Evolutionary conservation across 2,797 vertebrate species (phyloP), one percentile per base, ranked within the genome.

Genomic region (Diglossa cyanea): DNA sequence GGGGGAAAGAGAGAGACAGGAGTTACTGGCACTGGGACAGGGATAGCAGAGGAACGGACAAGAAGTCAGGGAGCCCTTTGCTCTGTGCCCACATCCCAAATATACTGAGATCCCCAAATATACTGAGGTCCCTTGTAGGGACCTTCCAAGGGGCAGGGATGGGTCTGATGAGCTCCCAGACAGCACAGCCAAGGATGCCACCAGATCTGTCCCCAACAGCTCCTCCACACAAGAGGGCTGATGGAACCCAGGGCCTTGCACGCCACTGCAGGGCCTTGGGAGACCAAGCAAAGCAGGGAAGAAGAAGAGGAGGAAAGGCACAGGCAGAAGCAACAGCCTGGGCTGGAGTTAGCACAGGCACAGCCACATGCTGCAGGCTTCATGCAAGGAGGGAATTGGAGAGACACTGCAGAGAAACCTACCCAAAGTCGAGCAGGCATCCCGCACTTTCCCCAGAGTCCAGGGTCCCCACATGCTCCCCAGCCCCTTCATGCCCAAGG

Each of bases 1-100:
- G 96, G 96, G 89, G 90, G 89, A 95, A 98, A 97, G 97, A 98
- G 96, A 98, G 96, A 98, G 95, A 96, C 26, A 97, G 97, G 88
- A 97, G 96, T 98, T 98, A 98, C 90, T 80, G 47, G 10, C 47
- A 26, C 57, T 94, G 88, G 88, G 97, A 95, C 47, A 71, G 62
- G 50, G 93, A 65, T 25, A 55, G 50, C 30, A 60, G 39, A 77
- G 54, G 17, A 87, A 53, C 4, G 35, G 21, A 86, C 24, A 82
- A 68, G 39, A 78, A n/a, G 35, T 55, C 45, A n/a, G 8, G 60
- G 60, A 91, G 82, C 55, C 40, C 53, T 83, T 9, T 67, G 50
- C 53, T 50, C 4, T 1, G 23, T 40, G 15, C 65, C 24, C 82
- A 33, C 30, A 65, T 25, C 66, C 60, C 60, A 73, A n/a, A 79